phyloP scores from a whole-genome alignment of 2,888 invertebrate genomes.

The Baronia brevicornis region DNA sequence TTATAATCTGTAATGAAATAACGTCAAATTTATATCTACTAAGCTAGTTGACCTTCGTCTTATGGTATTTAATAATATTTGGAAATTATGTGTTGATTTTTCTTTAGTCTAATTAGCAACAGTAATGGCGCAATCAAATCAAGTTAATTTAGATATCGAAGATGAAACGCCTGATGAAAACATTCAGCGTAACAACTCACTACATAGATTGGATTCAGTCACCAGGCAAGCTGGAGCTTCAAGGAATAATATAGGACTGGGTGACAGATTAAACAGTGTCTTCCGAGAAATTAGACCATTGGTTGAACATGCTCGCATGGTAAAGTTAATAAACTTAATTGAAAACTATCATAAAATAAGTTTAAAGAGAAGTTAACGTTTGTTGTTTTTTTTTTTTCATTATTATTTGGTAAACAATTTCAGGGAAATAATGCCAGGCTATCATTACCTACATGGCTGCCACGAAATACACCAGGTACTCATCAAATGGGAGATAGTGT shows the following conservation, averaged over 20 bases:
- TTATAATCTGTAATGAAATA: no score
- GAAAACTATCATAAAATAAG: no score
- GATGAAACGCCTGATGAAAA: slow-evolving; percentile 46
- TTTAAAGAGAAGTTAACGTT: no score
- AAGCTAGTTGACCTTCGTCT: slow-evolving; percentile 15
- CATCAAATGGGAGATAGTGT: slow-evolving; percentile 44
- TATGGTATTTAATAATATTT: slow-evolving; percentile 23
- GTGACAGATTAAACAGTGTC: slow-evolving; percentile 61
- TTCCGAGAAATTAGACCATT: slow-evolving; percentile 80
- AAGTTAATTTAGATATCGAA: slow-evolving; percentile 61
- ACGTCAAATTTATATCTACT: no score
- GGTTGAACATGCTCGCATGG: slow-evolving; percentile 77
- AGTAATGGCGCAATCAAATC: slow-evolving; percentile 57
- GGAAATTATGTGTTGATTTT: slow-evolving; percentile 28
- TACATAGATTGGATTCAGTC: slow-evolving; percentile 51
- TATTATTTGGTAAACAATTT: slow-evolving; percentile 19
- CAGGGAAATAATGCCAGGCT: slow-evolving; percentile 63
- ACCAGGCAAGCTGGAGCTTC: slow-evolving; percentile 41
- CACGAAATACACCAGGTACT: slow-evolving; percentile 52
- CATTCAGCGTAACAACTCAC: slow-evolving; percentile 40
- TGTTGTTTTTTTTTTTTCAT: slow-evolving; percentile 4
- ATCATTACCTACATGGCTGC: slow-evolving; percentile 62
- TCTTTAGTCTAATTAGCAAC: slow-evolving; percentile 12
- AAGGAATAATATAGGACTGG: slow-evolving; percentile 55
- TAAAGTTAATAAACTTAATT: no score